Percentiles rank a stretch among this genome's conserved stretches.
Evolutionary conservation across 2,113 vertebrate species (phyloP).

Genomic region (Phrynocephalus versicolor): DNA sequence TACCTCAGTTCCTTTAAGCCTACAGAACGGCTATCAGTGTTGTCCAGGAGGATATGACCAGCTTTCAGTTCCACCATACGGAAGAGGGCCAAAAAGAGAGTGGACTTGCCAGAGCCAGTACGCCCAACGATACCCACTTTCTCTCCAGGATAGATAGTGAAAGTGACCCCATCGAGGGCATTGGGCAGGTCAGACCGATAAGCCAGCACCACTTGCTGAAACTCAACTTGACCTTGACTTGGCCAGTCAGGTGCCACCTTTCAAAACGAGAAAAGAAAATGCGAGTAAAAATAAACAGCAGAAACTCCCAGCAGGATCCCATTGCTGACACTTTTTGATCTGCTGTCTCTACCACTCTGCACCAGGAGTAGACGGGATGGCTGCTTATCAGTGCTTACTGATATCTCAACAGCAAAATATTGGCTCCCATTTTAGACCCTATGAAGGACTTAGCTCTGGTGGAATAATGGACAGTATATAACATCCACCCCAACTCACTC

Average conservation of each 20-base stretch:
- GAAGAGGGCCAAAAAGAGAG: slow-evolving; percentile 90
- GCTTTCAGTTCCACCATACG: slow-evolving; percentile 89
- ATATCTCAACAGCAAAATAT: background rate
- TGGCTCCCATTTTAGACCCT: background rate
- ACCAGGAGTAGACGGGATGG: background rate
- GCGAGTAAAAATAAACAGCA: background rate
- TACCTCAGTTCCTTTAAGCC: slow-evolving; percentile 87
- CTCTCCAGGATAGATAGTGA: slow-evolving; percentile 85
- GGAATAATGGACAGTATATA: background rate
- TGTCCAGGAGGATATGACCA: slow-evolving; percentile 88
- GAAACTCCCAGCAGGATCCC: background rate
- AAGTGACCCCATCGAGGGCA: slow-evolving; percentile 87
- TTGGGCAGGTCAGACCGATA: slow-evolving; percentile 87
- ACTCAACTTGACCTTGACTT: slow-evolving; percentile 83
- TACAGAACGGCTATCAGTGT: slow-evolving; percentile 80
- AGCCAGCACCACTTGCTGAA: slow-evolving; percentile 79
- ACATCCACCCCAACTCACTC: background rate
- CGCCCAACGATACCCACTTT: slow-evolving; percentile 94
- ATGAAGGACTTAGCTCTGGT: background rate
- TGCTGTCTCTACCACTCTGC: background rate
- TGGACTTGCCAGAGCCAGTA: slow-evolving; percentile 96
- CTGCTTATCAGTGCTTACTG: background rate
- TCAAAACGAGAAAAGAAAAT: background rate
- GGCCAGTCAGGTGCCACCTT: slow-evolving; percentile 86
- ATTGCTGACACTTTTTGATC: background rate